These are phyloP conservation scores for Ganaspis sp. DNA, from an alignment of 1,140 invertebrate genomes.

Conservation along the genomic window DNA sequence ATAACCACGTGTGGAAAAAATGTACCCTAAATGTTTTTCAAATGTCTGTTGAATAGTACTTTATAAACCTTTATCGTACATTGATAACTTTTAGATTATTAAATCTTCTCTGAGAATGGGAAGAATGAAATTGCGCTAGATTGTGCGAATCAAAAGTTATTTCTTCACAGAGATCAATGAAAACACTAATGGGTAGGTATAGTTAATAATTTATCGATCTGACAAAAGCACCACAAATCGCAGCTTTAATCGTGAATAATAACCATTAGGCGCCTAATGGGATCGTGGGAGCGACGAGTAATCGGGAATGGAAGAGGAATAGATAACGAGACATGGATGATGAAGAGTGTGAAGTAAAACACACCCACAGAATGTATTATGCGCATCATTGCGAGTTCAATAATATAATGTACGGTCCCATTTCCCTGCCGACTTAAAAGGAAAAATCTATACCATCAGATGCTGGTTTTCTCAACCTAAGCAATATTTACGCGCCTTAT, in stretches of 20 bases:
- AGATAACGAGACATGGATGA: slow-evolving; percentile 28
- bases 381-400: slow-evolving; percentile 5
- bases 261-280: slow-evolving; percentile 28
- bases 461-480: not conserved
- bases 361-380: slow-evolving; percentile 27
- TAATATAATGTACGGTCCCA: not conserved
- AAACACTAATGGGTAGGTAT: not conserved
- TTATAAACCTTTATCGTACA: too few relatives aligned
- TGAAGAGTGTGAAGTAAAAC: slow-evolving; percentile 29
- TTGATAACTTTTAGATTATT: too few relatives aligned
- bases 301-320: slow-evolving; percentile 18
- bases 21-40: too few relatives aligned
- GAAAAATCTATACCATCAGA: not conserved
- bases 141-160: not conserved
- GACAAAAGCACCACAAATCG: slow-evolving; percentile 24
- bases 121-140: too few relatives aligned
- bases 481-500: too few relatives aligned
- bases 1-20: too few relatives aligned
- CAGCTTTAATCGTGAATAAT: slow-evolving; percentile 28
- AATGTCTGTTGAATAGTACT: too few relatives aligned
- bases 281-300: slow-evolving; percentile 26
- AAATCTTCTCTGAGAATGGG: too few relatives aligned
- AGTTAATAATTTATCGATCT: slow-evolving; percentile 11
- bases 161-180: not conserved
- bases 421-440: not conserved